phyloP scores from a whole-genome alignment of 92 coral and sea anemone genomes.

The Galaxea fascicularis region DNA sequence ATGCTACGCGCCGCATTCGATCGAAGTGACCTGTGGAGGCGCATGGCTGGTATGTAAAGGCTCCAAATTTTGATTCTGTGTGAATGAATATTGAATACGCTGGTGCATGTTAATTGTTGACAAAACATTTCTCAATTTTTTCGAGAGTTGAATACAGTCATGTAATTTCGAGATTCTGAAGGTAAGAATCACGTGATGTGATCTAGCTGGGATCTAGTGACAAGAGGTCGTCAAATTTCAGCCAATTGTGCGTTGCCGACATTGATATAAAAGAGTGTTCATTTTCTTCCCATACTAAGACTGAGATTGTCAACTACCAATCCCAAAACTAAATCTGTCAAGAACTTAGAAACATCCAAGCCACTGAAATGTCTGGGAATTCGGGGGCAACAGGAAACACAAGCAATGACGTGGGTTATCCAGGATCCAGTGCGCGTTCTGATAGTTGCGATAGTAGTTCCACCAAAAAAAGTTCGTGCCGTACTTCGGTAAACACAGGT shows the following conservation, averaged over 20 bases:
- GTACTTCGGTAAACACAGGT: background rate
- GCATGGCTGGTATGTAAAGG: background rate
- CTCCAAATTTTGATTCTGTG: background rate
- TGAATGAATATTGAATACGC: background rate
- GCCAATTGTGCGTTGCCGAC: background rate
- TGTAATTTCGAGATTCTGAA: background rate
- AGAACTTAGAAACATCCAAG: too few species aligned
- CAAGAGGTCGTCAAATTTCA: background rate
- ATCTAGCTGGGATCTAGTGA: too few species aligned
- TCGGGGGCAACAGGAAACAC: background rate
- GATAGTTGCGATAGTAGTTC: too few species aligned
- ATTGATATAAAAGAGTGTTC: background rate
- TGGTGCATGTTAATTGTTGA: background rate
- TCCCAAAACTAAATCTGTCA: too few species aligned
- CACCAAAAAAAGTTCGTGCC: too few species aligned
- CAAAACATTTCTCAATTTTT: background rate
- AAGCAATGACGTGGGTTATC: background rate
- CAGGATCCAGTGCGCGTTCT: background rate
- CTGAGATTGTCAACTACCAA: too few species aligned
- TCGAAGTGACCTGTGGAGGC: background rate
- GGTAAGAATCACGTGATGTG: constrained; percentile 9
- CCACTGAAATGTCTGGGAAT: constrained; percentile 8
- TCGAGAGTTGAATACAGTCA: background rate
- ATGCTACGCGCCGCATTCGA: background rate
- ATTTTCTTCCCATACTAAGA: background rate